Evolutionary conservation across 2,888 invertebrate species (phyloP), one percentile per base, ranked within the genome.

Genomic region (Hypercompe scribonia): DNA sequence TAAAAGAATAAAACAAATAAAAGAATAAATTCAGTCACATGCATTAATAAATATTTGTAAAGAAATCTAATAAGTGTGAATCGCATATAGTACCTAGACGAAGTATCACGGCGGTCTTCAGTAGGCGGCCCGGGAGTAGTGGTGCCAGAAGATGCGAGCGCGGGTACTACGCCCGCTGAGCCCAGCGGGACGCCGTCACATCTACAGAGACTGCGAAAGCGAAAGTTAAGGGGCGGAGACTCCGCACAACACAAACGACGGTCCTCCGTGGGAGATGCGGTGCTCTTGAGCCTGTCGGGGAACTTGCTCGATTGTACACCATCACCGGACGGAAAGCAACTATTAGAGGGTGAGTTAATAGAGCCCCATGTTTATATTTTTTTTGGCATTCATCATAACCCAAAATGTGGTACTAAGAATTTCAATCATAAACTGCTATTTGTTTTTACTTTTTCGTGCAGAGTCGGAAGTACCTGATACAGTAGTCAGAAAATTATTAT

Each of bases 251-350:
- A 97, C 89, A 99, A 99, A 93, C 96, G 99, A 39, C 97, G 98
- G 79, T 98, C 98, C 2, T 98, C 98, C 13, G 97, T 98, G 67
- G 98, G 98, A 83, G 98, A 98, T 93, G 97, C 98, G 67, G 98
- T 98, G 54, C 96, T 98, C 76, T 96, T 98, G 74, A 98, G 98
- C 81, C 97, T 98, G 72, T 98, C 98, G 81, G 98, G 98, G 50
- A 99, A 98, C 85, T 97, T 99, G 91, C 96, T 99, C 80, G 99
- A 99, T 90, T 98, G 98, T 87, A 98, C 99, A 71, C 96, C 97
- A 71, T 98, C 98, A 92, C 98, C 98, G 3, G 98, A 98, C 84
- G 97, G 97, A 81, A 96, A 96, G 84, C 96, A 96, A 81, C 86
- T 96, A 61, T 88, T 96, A 0, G 96, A 96, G 90, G 96, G 96